Base-by-base conservation (phyloP, 2,888 invertebrate genomes). In the Caenorhabditis sinica region DNA sequence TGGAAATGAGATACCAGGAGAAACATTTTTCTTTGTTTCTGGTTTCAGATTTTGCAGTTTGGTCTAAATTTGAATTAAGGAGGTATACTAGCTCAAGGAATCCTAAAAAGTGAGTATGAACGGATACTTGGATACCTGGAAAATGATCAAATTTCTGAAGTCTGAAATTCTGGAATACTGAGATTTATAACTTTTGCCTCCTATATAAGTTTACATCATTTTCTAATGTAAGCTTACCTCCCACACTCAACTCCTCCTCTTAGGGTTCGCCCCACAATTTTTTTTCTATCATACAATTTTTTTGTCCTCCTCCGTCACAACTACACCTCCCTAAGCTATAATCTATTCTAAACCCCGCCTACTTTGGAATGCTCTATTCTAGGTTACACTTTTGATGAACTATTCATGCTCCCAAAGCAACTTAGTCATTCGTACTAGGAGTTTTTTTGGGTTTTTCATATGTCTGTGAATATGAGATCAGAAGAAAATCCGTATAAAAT, bases 1-100 rank as follows among this genome's bases (percentile, higher is more conserved):
- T 73, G n/a, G 73, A 69, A 69, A 69, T 56, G 43, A 65, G 65
- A 65, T 65, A 45, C 36, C 60, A 33, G 8, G n/a, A 56, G 36
- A 68, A 53, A 68, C 68, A 51, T 40, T 23, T 53, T 23, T 28
- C 11, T 49, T 49, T 36, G 33, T 56, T 56, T 56, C 36, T 69
- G 23, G 51, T 33, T 63, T 63, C 20, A 23, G 28, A n/a, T 40
- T 63, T 63, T 63, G 63, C 63, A 63, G 9, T 11, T 3, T 28
- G 8, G 28, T 56, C 15, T 25, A 28, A 56, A 6, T 28, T 56
- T 56, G 40, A 13, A n/a, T n/a, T n/a, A n/a, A n/a, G n/a, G n/a
- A n/a, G n/a, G n/a, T n/a, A n/a, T n/a, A n/a, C n/a, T n/a, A n/a
- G n/a, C n/a, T n/a, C n/a, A n/a, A n/a, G n/a, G n/a, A n/a, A n/a